Evolutionary conservation across 2,797 vertebrate genomes (phyloP), one percentile per base, ranked within the genome.

Genomic region (Parauchenoglanis ngamensis): DNA sequence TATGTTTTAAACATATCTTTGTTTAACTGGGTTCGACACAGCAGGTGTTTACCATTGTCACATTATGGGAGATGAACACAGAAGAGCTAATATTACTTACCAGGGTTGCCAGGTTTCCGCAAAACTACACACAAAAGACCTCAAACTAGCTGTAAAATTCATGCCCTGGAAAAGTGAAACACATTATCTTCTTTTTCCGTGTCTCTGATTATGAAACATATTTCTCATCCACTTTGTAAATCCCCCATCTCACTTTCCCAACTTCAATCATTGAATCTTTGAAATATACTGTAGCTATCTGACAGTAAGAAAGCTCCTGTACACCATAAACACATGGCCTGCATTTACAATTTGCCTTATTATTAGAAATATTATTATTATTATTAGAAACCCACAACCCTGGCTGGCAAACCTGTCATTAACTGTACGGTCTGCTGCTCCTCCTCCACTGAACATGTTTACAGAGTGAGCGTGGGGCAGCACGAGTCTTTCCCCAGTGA

Each of bases 371-470:
- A 28, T 65, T 65, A 28, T 13, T 73, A 73, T 76, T n/a, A 7
- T 5, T n/a, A 76, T 52, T 0, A n/a, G 40, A 40, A 40, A 40
- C 40, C 40, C 40, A 40, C 40, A 40, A 40, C 40, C 40, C 40
- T 40, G 40, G 40, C 40, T 40, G 40, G 40, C 40, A 40, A 52
- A 25, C 25, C n/a, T 56, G 23, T 77, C n/a, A 19, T 52, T 56
- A 78, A 78, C n/a, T 31, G n/a, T 56, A 17, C 15, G 54, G 25
- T 28, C n/a, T 2, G 25, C 52, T 21, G 3, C 49, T 78, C 54
- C 52, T 79, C 77, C 28, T 79, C 31, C 77, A 79, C 3, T 40
- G 31, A 79, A 35, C 19, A 78, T 56, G 52, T 35, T 78, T 80
- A 56, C 6, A 56, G 52, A 21, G 17, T 31, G 7, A 56, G 49